Base-by-base conservation (phyloP, 2,113 vertebrate species). In the Dasypus novemcinctus region DNA sequence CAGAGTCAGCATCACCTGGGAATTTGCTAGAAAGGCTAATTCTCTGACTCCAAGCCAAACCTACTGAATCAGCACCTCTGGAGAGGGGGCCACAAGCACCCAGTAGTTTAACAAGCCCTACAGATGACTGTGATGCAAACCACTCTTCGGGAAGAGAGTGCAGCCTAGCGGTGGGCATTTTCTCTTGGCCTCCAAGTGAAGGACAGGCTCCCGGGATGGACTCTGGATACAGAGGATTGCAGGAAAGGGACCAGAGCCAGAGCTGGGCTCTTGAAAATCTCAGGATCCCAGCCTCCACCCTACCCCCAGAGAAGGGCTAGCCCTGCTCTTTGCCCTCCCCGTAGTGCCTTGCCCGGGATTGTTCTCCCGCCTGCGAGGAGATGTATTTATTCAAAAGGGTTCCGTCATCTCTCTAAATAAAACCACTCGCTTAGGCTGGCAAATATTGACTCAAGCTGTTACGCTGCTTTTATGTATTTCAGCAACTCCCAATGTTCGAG, bases 401-500 rank as follows among this genome's bases (percentile, higher is more conserved):
- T 97, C 97, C 98, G 97, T 98, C 97, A 98, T 97, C 97, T 97
- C 0, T 33, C 97, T 98, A 98, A 98, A 99, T 98, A 98, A 98
- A 98, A 98, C 98, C 59, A 64, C 97, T 98, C 94, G 75, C 98
- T 99, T 98, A 96, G 95, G 69, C 97, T 33, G 17, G 97, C 97
- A 99, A 99, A 99, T 99, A 99, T 99, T 99, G 98, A 98, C 98
- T 98, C 97, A 98, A 98, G 97, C 98, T 98, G 98, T 98, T 98
- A 98, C 7, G 90, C 98, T 98, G 90, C 98, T 98, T 98, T 98
- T 98, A 98, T 98, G 98, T 98, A 97, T 98, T 98, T 98, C 98
- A 98, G 98, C 97, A 98, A 95, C 97, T 98, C 97, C 97, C 97
- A 98, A 96, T 97, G 97, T 98, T 99, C 95, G 95, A 98, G 97